Conservation (phyloP, 2,888 invertebrate species). For the Oxystoma pomonae region DNA sequence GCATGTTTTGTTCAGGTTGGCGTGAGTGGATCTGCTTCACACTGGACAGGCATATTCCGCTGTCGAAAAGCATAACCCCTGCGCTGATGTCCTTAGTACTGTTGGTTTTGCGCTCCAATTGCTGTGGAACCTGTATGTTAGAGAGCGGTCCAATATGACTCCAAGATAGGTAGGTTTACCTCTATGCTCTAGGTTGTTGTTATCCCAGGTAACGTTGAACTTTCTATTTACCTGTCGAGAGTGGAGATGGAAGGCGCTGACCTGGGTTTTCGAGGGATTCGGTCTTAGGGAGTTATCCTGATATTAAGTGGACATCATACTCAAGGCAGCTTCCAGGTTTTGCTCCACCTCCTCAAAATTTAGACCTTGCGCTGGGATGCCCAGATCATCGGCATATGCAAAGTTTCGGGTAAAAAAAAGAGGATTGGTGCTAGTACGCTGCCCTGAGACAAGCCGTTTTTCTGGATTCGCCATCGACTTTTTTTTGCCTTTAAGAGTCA, state of each 20-base stretch:
- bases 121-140: conserved; percentile 3
- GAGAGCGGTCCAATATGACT: conserved; percentile 5
- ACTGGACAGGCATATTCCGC: too few species aligned
- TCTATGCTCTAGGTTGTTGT: conserved; percentile 1
- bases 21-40: too few species aligned
- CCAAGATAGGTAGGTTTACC: conserved; percentile 4
- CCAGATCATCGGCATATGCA: conserved; percentile 3
- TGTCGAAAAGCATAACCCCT: too few species aligned
- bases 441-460: conserved; percentile 5
- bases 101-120: too few species aligned
- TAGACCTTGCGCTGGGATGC: not conserved
- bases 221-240: not conserved
- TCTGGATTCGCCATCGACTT: conserved; percentile 9
- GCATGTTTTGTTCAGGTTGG: too few species aligned
- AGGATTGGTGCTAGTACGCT: not conserved
- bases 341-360: conserved; percentile 2
- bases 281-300: conserved; percentile 1
- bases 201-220: not conserved
- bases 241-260: conserved; percentile 4
- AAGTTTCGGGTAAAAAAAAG: not conserved
- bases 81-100: too few species aligned
- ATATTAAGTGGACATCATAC: not conserved
- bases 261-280: conserved; percentile 5
- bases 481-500: not conserved
- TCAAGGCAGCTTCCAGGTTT: not conserved